Conservation (phyloP, 2,113 vertebrate genomes). For the Mola mola region DNA sequence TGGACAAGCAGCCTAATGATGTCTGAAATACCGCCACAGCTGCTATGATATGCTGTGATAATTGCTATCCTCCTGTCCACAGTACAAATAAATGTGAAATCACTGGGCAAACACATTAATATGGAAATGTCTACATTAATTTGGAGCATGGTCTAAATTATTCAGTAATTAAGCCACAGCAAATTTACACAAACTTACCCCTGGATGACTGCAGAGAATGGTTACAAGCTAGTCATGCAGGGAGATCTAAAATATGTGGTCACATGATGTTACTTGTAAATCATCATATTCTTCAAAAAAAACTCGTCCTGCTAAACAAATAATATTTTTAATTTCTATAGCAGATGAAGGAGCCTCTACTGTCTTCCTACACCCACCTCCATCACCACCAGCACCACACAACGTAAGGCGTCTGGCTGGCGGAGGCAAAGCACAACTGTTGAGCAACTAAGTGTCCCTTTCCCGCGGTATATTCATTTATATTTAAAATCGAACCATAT, state of each 20-base stretch:
- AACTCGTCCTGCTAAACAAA: constrained; percentile 19
- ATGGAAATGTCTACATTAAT: constrained; percentile 84
- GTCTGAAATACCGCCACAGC: constrained; percentile 71
- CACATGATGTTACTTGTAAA: constrained; percentile 51
- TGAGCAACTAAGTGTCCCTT: too few relatives aligned
- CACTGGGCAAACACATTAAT: constrained; percentile 82
- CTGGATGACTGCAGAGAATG: constrained; percentile 72
- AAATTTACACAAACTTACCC: constrained; percentile 83
- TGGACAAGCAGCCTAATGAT: constrained; percentile 76
- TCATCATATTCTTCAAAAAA: constrained; percentile 24
- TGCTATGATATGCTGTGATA: constrained; percentile 75
- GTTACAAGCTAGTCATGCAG: constrained; percentile 47
- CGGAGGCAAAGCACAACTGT: too few relatives aligned
- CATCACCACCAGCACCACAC: too few relatives aligned
- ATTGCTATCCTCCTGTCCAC: constrained; percentile 75
- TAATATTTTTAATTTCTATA: constrained; percentile 3
- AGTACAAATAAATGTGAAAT: constrained; percentile 78
- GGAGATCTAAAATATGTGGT: constrained; percentile 64
- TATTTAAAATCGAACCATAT: too few relatives aligned
- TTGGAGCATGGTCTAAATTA: constrained; percentile 81
- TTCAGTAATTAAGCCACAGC: constrained; percentile 82
- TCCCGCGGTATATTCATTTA: too few relatives aligned
- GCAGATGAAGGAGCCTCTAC: too few relatives aligned
- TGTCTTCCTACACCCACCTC: too few relatives aligned
- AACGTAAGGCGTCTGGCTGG: too few relatives aligned